Evolutionary conservation across 1,140 invertebrate species (phyloP), one percentile per base, ranked within the genome.

Genomic region (Saxidomus purpurata): DNA sequence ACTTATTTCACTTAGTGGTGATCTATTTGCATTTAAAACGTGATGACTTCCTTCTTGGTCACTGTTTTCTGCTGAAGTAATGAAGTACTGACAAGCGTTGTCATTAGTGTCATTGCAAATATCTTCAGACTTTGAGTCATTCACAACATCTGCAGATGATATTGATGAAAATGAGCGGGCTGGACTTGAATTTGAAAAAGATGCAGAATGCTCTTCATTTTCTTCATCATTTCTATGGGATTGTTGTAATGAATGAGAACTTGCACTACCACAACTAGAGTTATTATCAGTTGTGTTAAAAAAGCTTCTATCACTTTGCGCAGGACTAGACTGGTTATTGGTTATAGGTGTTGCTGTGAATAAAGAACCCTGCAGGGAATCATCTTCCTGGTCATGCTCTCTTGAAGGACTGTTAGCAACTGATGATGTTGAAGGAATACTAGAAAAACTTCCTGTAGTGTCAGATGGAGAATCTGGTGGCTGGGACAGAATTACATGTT

Each of bases 381-480:
- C 34, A 34, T 40, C 34, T 1, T 38, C 77, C 59, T 61, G 3
- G 31, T 40, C 55, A 2, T n/a, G n/a, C 15, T 63, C 34, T 6
- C 22, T 2, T n/a, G 22, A 15, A n/a, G 59, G 82, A 43, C 82
- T 84, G n/a, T 36, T 49, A 0, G 22, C 43, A 9, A 71, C 43
- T 13, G 82, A 84, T 9, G 74, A 88, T 19, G 71, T 69, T 3
- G 86, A 77, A 4, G 61, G 77, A n/a, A 88, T 80, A 69, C 86
- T 88, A 15, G 86, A 88, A n/a, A 55, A 79, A 74, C 59, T 79
- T 15, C 52, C 49, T 2, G 71, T 63, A 13, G 76, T 69, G 28
- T 79, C 55, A 1, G 86, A 88, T 17, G 86, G 86, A 11, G 86
- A 88, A 28, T 81, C 86, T 22, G 86, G 86, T n/a, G 86, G 86